These are phyloP conservation scores for mouse (Mus musculus) DNA, from an alignment of 2,113 vertebrate species.

Conservation along the genomic window GRCm39 chr11:46153001-46153500, in stretches of 20 bases:
- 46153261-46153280: not conserved
- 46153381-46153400: not conserved
- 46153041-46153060: not conserved
- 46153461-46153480: not conserved
- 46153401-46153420: too few relatives aligned
- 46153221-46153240: not conserved
- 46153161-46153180: not conserved
- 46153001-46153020: not conserved
- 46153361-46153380: not conserved
- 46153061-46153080: not conserved
- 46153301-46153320: not conserved
- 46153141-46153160: not conserved
- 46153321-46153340: not conserved
- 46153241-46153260: not conserved
- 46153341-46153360: not conserved
- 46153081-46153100: not conserved
- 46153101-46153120: not conserved
- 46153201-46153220: not conserved
- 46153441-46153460: not conserved
- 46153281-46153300: not conserved
- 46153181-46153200: not conserved
- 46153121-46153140: not conserved
- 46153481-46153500: not conserved
- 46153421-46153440: too few relatives aligned
- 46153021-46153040: not conserved